Evolutionary conservation across 1,140 invertebrate species (phyloP), one percentile per base, ranked within the genome.

Genomic region (Brachionus rotundiformis): DNA sequence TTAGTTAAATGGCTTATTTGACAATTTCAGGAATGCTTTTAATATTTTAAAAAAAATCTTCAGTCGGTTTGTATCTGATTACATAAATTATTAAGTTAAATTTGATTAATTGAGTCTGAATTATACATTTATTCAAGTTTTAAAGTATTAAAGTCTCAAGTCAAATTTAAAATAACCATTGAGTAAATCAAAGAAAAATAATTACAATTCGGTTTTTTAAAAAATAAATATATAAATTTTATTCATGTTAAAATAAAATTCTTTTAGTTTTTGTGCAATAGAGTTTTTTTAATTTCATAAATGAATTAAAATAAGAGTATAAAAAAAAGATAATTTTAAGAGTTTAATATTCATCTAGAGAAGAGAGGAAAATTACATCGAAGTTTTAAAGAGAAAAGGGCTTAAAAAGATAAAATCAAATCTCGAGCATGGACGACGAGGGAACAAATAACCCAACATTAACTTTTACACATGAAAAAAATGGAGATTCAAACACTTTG

Each of bases 231-330:
- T 63, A 5, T 33, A 33, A 29, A 63, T 63, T 63, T 63, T 63
- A 63, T 63, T 63, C 29, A n/a, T n/a, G n/a, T 63, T 63, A 8
- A 63, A 63, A 63, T 63, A 63, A 63, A 63, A 63, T 63, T 33
- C 29, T 27, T 27, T 63, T 63, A 29, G 61, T 29, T 29, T 16
- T 19, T 16, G 11, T 19, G 6, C 25, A 29, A n/a, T 29, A n/a
- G 5, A 29, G 11, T 25, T 29, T 6, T 63, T 63, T 63, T 63
- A 29, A 33, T 63, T 63, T 63, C 61, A 63, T 29, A 33, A 63
- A 33, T 33, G 25, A 63, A 5, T 13, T 13, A 63, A 63, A 63
- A 63, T 29, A 63, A 63, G 6, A 63, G 25, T 5, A 63, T 63
- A 63, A 63, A 63, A 63, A 63, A 54, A 6, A 8, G 19, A 54